Percentiles rank a stretch among this genome's conserved stretches.
Conservation (phyloP, 2,888 invertebrate genomes). For the Euzetes globulus region DNA sequence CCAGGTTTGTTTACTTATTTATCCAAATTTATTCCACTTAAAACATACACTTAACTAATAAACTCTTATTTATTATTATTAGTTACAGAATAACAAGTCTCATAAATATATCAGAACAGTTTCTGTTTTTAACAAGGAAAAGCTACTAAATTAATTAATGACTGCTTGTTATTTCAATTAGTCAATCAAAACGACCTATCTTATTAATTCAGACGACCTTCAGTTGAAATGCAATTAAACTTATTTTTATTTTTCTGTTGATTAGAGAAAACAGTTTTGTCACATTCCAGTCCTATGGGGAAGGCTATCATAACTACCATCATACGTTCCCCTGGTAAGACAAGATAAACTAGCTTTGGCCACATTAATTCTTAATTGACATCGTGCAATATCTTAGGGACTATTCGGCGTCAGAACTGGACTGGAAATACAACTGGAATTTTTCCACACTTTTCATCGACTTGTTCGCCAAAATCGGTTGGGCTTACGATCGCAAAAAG, state of each 20-base stretch:
- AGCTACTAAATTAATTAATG: too few species aligned
- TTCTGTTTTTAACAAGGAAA: background rate
- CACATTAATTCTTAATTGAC: too few species aligned
- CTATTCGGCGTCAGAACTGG: constrained; percentile 49
- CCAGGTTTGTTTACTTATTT: constrained; percentile 40
- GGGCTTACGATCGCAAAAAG: constrained; percentile 46
- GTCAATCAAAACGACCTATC: too few species aligned
- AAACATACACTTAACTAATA: too few species aligned
- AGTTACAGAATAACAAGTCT: background rate
- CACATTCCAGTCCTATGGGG: constrained; percentile 17
- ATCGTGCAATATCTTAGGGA: constrained; percentile 43
- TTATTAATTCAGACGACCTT: too few species aligned
- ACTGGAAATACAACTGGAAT: constrained; percentile 46
- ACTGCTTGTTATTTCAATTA: too few species aligned
- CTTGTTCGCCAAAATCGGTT: constrained; percentile 46
- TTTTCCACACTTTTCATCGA: constrained; percentile 49
- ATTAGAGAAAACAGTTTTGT: constrained; percentile 25
- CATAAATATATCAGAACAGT: background rate
- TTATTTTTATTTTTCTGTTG: constrained; percentile 2
- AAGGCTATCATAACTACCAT: constrained; percentile 21
- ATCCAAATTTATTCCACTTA: background rate
- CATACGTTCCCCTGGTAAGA: constrained; percentile 19
- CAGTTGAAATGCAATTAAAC: background rate
- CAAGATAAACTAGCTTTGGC: too few species aligned
- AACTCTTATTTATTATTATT: too few species aligned